Evolutionary conservation across 2,888 invertebrate genomes (phyloP), one percentile per base, ranked within the genome.

Genomic region (Drosophila tanythrix): DNA sequence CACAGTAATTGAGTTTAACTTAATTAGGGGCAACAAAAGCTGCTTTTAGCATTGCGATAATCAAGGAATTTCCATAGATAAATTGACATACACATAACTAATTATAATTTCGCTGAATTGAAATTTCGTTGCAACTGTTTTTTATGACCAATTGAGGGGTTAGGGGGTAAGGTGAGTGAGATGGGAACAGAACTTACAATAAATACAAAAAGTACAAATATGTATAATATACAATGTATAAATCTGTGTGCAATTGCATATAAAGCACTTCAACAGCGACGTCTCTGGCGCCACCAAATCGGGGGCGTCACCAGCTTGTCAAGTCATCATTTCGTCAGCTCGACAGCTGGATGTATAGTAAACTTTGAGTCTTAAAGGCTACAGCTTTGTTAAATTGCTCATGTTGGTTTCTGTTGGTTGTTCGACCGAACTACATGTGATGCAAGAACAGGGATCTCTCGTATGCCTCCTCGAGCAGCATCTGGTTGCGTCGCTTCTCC

Each of bases 391-490:
- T 63, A 66, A 67, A 79, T 89, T 89, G 88, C 85, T 88, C 86
- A 75, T 75, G 29, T 59, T 46, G 29, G 33, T 50, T 65, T 78
- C 5, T 21, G n/a, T 74, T 70, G 82, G 76, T 65, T 36, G 38
- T 25, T 60, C 51, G 11, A 51, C 27, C 18, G 51, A 35, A 70
- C 83, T 90, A 91, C 31, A 90, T 83, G 61, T 89, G 91, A 35
- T 91, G 88, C 55, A 92, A 65, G 55, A 90, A 92, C 88, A 93
- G 90, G 27, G 93, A 93, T 58, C 90, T 90, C 69, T 93, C 93
- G 60, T 91, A 92, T n/a, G 93, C 93, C 67, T 93, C 93, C 27
- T 93, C 93, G 15, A 92, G 82, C 88, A 94, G 74, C 53, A 92
- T 87, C 77, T 93, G 82, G 79, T 92, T 82, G 72, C 91, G 88